Base-by-base conservation (phyloP, 2,888 invertebrate genomes). In the Drosophila borborema region DNA sequence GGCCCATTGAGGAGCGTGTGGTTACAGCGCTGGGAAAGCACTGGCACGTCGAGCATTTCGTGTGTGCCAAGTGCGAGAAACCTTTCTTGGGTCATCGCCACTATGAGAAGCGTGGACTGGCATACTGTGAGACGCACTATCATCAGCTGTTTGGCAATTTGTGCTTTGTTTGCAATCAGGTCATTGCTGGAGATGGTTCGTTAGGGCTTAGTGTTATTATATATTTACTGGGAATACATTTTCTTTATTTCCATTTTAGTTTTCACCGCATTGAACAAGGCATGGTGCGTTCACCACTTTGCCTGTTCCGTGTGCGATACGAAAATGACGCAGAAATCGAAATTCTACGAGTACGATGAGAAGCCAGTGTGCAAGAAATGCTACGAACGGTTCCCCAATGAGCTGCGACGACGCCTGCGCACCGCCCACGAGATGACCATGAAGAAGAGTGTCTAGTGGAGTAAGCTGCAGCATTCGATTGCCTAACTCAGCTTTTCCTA, bases 41-140 rank as follows among this genome's bases (percentile, higher is more conserved):
- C 92, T 99, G 99, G 99, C 99, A 99, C 93, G 99, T 99, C 34
- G 99, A 99, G 96, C 99, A 99, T 94, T 99, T 99, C 93, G 99
- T 99, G 2, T 99, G 99, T 93, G 99, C 99, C 80, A 99, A 99
- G 93, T 99, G 99, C 93, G 99, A 99, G 94, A 99, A 99, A 93
- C 99, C 99, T 0, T 99, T 99, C 95, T 96, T 99, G 91, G 99
- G 99, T 0, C 98, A 99, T 94, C 97, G 99, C 0, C 99, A 99
- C 94, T 99, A 99, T 93, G 99, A 99, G 94, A 98, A 98, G 94
- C 99, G 99, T 91, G 99, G 99, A 1, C 94, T 99, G 82, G 99
- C 99, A 0, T 99, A 99, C 93, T 99, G 99, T 93, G 99, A 99
- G 94, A 98, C 97, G 72, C 99, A 99, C 93, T 99, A 99, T 94